phyloP scores from a whole-genome alignment of 2,888 invertebrate species.

The Miltochrista miniata region DNA sequence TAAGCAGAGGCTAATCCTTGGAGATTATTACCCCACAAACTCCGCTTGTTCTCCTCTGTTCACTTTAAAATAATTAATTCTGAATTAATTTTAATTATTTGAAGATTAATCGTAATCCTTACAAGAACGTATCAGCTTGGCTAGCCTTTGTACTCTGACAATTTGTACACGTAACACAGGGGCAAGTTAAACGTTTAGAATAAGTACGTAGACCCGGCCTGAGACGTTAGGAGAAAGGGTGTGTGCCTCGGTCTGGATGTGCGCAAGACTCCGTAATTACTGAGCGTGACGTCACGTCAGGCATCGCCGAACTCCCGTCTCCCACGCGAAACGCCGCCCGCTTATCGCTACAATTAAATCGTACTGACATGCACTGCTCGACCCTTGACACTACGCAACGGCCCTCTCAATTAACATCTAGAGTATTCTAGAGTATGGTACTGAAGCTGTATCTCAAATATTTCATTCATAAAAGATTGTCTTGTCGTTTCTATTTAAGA shows the following conservation, averaged over 20 bases:
- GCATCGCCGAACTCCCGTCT: conserved; percentile 43
- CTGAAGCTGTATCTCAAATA: conserved; percentile 18
- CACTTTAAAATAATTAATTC: too few relatives aligned
- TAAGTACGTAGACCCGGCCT: neutral
- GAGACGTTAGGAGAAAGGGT: conserved; percentile 31
- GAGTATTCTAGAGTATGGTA: conserved; percentile 30
- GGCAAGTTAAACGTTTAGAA: neutral
- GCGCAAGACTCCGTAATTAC: conserved; percentile 56
- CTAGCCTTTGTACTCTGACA: too few relatives aligned
- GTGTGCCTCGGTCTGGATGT: conserved; percentile 39
- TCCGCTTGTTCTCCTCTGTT: too few relatives aligned
- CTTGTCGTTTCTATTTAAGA: too few relatives aligned
- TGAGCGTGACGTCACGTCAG: conserved; percentile 59
- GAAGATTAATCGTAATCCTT: too few relatives aligned
- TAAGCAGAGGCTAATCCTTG: too few relatives aligned
- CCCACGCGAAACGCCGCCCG: conserved; percentile 60
- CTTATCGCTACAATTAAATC: conserved; percentile 71
- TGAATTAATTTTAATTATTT: too few relatives aligned
- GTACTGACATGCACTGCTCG: conserved; percentile 54
- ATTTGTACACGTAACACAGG: neutral
- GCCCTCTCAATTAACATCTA: conserved; percentile 41
- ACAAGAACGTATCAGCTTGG: too few relatives aligned
- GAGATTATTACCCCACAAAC: too few relatives aligned
- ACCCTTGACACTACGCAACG: conserved; percentile 45
- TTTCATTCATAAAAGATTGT: conserved; percentile 1